Percentiles rank a stretch among this genome's conserved stretches.
These are phyloP conservation scores for Mercenaria mercenaria DNA, from an alignment of 1,140 invertebrate genomes.

Conservation along the genomic window DNA sequence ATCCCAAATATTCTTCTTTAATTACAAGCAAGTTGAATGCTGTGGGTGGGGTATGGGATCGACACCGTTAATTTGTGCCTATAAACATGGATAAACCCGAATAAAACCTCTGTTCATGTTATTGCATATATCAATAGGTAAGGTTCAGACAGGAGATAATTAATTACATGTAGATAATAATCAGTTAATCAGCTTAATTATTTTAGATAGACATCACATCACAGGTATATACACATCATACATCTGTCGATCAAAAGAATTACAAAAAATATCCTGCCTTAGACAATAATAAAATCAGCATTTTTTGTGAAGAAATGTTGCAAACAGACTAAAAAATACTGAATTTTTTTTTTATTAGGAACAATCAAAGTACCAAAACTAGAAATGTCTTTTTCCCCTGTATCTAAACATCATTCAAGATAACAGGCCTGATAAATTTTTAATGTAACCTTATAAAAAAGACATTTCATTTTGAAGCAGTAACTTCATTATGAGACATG, in stretches of 20 bases:
- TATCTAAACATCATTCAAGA: no score
- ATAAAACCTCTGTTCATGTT: not conserved
- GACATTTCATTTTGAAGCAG: no score
- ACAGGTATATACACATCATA: not conserved
- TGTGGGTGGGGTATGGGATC: not conserved
- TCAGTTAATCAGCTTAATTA: constrained; percentile 15
- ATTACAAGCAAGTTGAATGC: not conserved
- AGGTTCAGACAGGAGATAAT: not conserved
- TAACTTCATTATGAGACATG: not conserved
- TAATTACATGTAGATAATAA: constrained; percentile 11
- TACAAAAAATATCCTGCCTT: no score
- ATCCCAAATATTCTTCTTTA: not conserved
- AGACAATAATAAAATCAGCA: no score
- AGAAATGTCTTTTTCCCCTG: no score
- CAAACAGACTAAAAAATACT: no score
- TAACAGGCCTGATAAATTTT: no score
- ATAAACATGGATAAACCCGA: not conserved
- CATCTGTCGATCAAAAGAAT: not conserved
- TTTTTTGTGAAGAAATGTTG: no score
- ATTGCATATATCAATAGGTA: not conserved
- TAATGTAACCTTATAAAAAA: no score
- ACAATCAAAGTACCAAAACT: no score
- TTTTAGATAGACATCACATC: constrained; percentile 9
- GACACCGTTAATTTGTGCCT: not conserved
- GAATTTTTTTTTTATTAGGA: no score